Percentiles rank a stretch among this genome's conserved stretches.
Evolutionary conservation across 2,888 invertebrate species (phyloP).

Genomic region (Zygothrica quintamaculata): DNA sequence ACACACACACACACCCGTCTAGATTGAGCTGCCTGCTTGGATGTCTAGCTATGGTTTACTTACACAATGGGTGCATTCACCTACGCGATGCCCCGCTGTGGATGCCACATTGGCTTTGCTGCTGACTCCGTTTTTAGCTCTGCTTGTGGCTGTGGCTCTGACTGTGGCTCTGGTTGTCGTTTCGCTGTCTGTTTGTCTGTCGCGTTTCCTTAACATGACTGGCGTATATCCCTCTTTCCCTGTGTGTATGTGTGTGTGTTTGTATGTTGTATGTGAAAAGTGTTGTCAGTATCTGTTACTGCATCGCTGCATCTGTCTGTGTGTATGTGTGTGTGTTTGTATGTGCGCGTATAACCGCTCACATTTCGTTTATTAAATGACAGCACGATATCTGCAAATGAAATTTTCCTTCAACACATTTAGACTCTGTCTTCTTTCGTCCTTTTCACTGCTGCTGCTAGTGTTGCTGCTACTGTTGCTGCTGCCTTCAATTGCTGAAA

Average conservation of each 20-base stretch:
- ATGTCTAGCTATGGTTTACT: conserved; percentile 73
- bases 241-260: conserved; percentile 25
- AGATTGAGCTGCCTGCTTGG: conserved; percentile 55
- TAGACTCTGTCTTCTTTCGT: conserved; percentile 58
- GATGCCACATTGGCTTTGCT: conserved; percentile 41
- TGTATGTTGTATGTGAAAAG: conserved; percentile 61
- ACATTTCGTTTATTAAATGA: conserved; percentile 83
- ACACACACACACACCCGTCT: conserved; percentile 48
- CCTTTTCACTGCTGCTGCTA: conserved; percentile 7
- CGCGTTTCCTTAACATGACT: conserved; percentile 69
- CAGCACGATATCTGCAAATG: conserved; percentile 84
- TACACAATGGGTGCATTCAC: conserved; percentile 84
- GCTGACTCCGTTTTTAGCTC: conserved; percentile 24
- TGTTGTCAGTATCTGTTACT: conserved; percentile 80
- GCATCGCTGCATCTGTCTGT: conserved; percentile 75
- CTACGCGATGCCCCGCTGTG: conserved; percentile 75
- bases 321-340: conserved; percentile 22
- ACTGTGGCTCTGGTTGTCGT: conserved; percentile 34
- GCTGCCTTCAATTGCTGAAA: conserved; percentile 75
- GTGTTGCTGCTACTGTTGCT: conserved; percentile 16
- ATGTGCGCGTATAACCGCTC: conserved; percentile 54
- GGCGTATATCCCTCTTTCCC: conserved; percentile 11
- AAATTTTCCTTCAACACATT: conserved; percentile 81
- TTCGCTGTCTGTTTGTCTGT: conserved; percentile 48
- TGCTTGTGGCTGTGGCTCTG: conserved; percentile 54